A percentile compares a stretch with the other conserved stretches of the same genome.
These are phyloP conservation scores for Catotricha subobsoleta DNA, from an alignment of 2,888 invertebrate species.

Conservation along the genomic window DNA sequence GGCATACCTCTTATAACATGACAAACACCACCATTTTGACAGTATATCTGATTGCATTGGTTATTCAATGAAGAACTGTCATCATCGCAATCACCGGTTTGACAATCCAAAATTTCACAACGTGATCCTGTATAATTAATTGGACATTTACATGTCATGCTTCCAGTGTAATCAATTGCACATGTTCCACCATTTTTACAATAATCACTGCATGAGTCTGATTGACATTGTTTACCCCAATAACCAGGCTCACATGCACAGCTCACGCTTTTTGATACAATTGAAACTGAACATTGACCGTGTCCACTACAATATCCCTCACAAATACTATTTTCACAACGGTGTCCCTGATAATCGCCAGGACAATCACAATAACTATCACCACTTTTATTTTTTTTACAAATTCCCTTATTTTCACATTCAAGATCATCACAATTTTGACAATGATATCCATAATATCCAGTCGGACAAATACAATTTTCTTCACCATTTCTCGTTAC, in stretches of 20 bases:
- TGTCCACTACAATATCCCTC: slow-evolving; percentile 38
- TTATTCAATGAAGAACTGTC: not conserved
- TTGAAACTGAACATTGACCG: slow-evolving; percentile 28
- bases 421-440: slow-evolving; percentile 37
- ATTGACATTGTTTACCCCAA: slow-evolving; percentile 33
- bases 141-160: slow-evolving; percentile 31
- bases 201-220: slow-evolving; percentile 31
- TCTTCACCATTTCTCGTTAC: slow-evolving; percentile 22
- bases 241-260: slow-evolving; percentile 23
- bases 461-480: slow-evolving; percentile 35
- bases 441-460: slow-evolving; percentile 36
- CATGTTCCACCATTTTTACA: slow-evolving; percentile 35
- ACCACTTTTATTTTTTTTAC: slow-evolving; percentile 28
- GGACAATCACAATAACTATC: slow-evolving; percentile 36
- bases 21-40: slow-evolving; percentile 38
- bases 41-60: slow-evolving; percentile 28
- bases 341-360: slow-evolving; percentile 35
- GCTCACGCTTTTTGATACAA: slow-evolving; percentile 23
- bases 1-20: slow-evolving; percentile 28
- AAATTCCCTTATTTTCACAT: slow-evolving; percentile 44
- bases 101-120: not conserved
- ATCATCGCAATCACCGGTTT: not conserved
- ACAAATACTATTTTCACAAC: slow-evolving; percentile 42
- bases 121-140: slow-evolving; percentile 30
- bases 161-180: slow-evolving; percentile 4